Base-by-base conservation (phyloP, 2,113 vertebrate species). In the Oryzias celebensis region DNA sequence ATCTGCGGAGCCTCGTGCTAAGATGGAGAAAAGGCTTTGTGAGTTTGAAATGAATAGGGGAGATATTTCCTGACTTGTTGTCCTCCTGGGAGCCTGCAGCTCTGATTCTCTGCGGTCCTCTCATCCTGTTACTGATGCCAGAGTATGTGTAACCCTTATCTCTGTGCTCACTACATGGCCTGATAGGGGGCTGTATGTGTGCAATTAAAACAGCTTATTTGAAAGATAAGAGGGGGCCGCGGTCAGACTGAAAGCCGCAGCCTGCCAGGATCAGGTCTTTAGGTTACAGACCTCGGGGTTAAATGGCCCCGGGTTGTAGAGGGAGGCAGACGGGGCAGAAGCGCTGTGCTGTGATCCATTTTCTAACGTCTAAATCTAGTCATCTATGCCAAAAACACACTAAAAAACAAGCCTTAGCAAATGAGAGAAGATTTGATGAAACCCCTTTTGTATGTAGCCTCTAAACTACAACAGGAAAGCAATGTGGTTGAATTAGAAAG, bases 121-220 rank as follows among this genome's bases (percentile, higher is more conserved):
- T 88, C 77, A 85, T 90, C 87, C 89, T 85, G 84, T 89, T 81
- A 84, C 84, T 77, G 83, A 84, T 84, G 84, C 88, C 80, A 53
- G 85, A 83, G 62, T 85, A 76, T 53, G 81, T 89, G 87, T 89
- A 87, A 86, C 80, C 87, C 85, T 89, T 90, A 90, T 90, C 89
- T 87, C 85, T 52, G 65, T 24, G 78, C 81, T 71, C 57, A 18
- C 78, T 45, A 89, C 87, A 88, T 17, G 80, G 78, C 77, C 88
- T 63, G 86, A 87, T 86, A 88, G 83, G 76, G 73, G 80, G 83
- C 74, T 85, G 84, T 84, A 80, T 87, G 89, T 81, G 83, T 82
- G 85, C 87, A 88, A 90, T 89, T 90, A 88, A 89, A 88, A 83
- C 46, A 68, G 80, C 86, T 85, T 87, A 85, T 87, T 81, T 80